Conservation (phyloP, 2,797 vertebrate genomes). For the Enteromius anoplus region DNA sequence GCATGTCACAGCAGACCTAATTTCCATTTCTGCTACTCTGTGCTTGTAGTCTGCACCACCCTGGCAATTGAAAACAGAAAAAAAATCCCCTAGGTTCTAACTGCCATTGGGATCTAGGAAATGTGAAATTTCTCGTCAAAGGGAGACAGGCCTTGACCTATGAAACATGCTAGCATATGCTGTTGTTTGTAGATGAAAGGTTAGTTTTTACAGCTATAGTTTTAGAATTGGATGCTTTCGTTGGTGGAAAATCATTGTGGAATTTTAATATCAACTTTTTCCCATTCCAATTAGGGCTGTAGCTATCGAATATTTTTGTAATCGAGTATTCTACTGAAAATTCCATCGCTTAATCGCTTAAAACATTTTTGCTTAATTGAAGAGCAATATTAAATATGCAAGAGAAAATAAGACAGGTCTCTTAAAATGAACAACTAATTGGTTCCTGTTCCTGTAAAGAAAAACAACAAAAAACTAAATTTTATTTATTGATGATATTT, state of each 20-base stretch:
- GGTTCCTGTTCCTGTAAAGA: too few relatives aligned
- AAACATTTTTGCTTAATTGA: too few relatives aligned
- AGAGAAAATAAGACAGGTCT: too few relatives aligned
- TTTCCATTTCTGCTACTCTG: slow-evolving; percentile 48
- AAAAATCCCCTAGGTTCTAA: slow-evolving; percentile 13
- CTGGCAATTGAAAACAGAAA: slow-evolving; percentile 25
- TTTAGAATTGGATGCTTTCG: neutral
- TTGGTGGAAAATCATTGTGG: neutral
- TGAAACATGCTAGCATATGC: slow-evolving; percentile 7
- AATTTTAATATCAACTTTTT: neutral
- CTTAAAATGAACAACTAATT: too few relatives aligned
- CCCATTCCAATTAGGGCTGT: neutral
- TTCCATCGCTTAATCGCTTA: too few relatives aligned
- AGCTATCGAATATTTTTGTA: too few relatives aligned
- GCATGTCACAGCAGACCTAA: slow-evolving; percentile 49
- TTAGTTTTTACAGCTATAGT: slow-evolving; percentile 1
- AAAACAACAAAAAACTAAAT: too few relatives aligned
- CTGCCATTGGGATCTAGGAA: slow-evolving; percentile 9
- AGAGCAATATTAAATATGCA: too few relatives aligned
- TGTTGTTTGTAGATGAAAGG: slow-evolving; percentile 9
- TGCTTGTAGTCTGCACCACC: slow-evolving; percentile 28
- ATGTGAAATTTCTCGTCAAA: slow-evolving; percentile 14
- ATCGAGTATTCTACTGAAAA: too few relatives aligned
- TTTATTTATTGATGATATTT: too few relatives aligned
- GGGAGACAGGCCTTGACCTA: neutral